Percentiles rank a stretch among this genome's conserved stretches.
Conservation (phyloP, 2,797 vertebrate genomes). For the Brachyrhaphis roseni region DNA sequence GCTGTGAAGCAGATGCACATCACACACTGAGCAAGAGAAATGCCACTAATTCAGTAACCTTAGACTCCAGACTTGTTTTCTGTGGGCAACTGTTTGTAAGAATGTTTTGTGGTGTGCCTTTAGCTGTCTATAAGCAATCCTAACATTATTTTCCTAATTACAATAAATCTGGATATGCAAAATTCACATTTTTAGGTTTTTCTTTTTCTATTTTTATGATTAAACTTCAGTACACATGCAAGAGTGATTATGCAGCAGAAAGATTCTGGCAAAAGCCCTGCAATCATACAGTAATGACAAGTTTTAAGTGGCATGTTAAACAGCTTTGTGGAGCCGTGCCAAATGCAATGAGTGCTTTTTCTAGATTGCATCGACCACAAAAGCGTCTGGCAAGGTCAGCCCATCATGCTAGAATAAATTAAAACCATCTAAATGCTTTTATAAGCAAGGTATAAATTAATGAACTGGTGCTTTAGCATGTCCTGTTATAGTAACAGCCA, state of each 20-base stretch:
- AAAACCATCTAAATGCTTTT: constrained; percentile 64
- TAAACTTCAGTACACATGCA: not conserved
- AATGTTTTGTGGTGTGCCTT: constrained; percentile 21
- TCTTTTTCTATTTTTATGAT: not conserved
- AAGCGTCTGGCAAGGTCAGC: constrained; percentile 61
- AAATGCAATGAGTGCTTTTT: constrained; percentile 22
- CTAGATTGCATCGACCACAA: constrained; percentile 41
- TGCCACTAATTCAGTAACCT: constrained; percentile 55
- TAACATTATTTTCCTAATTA: constrained; percentile 6
- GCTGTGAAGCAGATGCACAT: constrained; percentile 66
- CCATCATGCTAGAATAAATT: constrained; percentile 50
- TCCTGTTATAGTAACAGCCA: constrained; percentile 58
- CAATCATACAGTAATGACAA: constrained; percentile 3
- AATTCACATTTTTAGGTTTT: not conserved
- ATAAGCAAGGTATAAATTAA: constrained; percentile 64
- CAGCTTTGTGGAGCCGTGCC: constrained; percentile 19
- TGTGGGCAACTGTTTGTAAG: constrained; percentile 33
- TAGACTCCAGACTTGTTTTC: constrained; percentile 43
- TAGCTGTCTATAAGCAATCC: constrained; percentile 21
- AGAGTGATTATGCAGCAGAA: not conserved
- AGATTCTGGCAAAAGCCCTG: not conserved
- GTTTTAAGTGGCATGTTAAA: constrained; percentile 20
- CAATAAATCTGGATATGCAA: not conserved
- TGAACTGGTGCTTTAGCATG: constrained; percentile 60
- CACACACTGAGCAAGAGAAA: constrained; percentile 46